phyloP scores from a whole-genome alignment of 53 echinoderm and acorn worm species.

The Paelopatides confundens region DNA sequence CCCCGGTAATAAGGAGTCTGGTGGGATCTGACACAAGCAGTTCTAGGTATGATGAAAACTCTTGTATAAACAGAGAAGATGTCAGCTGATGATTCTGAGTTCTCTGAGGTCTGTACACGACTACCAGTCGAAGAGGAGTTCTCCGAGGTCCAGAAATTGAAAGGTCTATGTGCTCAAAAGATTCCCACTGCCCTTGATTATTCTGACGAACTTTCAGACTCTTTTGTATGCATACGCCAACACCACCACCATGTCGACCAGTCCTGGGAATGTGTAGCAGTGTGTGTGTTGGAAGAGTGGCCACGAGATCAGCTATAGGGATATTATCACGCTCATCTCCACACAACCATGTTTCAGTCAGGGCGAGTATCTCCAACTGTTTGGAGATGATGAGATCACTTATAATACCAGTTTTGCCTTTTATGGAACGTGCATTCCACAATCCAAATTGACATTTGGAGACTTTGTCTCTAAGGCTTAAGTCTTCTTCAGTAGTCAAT shows the following conservation, averaged over 20 bases:
- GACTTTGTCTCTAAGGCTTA: no score
- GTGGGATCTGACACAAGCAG: neutral
- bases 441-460: no score
- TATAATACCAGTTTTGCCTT: slow-evolving; percentile 30
- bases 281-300: slow-evolving; percentile 37
- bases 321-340: slow-evolving; percentile 63
- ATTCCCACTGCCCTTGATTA: neutral
- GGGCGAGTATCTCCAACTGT: slow-evolving; percentile 56
- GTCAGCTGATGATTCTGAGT: slow-evolving; percentile 13
- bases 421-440: slow-evolving; percentile 63
- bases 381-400: slow-evolving; percentile 53
- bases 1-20: slow-evolving; percentile 58
- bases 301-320: slow-evolving; percentile 46
- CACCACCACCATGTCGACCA: slow-evolving; percentile 9
- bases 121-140: slow-evolving; percentile 14
- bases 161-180: slow-evolving; percentile 53
- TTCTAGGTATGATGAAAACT: slow-evolving; percentile 47
- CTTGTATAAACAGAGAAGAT: slow-evolving; percentile 32
- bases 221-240: slow-evolving; percentile 16
- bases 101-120: slow-evolving; percentile 17
- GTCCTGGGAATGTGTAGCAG: slow-evolving; percentile 19
- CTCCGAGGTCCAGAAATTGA: neutral
- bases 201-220: neutral
- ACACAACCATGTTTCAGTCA: slow-evolving; percentile 62
- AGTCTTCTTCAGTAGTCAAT: no score